Conservation (phyloP, 2,888 invertebrate species). For the Taphrorychus bicolor region DNA sequence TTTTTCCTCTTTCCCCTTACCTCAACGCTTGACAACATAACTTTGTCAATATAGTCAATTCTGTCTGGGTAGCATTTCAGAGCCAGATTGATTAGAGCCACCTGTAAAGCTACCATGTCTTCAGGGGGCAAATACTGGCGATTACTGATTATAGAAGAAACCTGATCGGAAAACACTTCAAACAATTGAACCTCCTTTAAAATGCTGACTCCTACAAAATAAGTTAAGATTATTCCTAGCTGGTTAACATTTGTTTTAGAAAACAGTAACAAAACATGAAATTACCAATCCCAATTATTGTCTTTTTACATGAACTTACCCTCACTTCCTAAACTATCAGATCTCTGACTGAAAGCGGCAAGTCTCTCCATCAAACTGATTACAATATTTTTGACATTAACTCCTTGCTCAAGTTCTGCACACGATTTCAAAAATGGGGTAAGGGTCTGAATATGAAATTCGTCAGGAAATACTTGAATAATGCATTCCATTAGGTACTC, state of each 20-base stretch:
- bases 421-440: slow-evolving; percentile 96
- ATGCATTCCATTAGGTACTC: slow-evolving; percentile 99
- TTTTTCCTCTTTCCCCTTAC: slow-evolving; percentile 38
- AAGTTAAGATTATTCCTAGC: too few relatives aligned
- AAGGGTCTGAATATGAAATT: slow-evolving; percentile 96
- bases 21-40: slow-evolving; percentile 85
- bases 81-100: slow-evolving; percentile 92
- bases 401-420: slow-evolving; percentile 92
- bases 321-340: slow-evolving; percentile 64
- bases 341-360: slow-evolving; percentile 83
- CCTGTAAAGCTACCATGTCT: slow-evolving; percentile 94
- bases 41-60: slow-evolving; percentile 94
- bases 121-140: slow-evolving; percentile 95
- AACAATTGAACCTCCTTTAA: slow-evolving; percentile 88
- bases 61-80: slow-evolving; percentile 96
- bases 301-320: slow-evolving; percentile 39
- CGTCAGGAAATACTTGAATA: slow-evolving; percentile 99
- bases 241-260: too few relatives aligned
- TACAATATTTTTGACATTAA: slow-evolving; percentile 98
- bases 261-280: slow-evolving; percentile 3
- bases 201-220: slow-evolving; percentile 47
- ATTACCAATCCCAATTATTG: neutral
- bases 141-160: slow-evolving; percentile 91
- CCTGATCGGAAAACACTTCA: slow-evolving; percentile 97
- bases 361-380: slow-evolving; percentile 94